Percentiles rank a stretch among this genome's conserved stretches.
phyloP scores from a whole-genome alignment of 2,888 invertebrate genomes.

The Tanypteryx hageni region DNA sequence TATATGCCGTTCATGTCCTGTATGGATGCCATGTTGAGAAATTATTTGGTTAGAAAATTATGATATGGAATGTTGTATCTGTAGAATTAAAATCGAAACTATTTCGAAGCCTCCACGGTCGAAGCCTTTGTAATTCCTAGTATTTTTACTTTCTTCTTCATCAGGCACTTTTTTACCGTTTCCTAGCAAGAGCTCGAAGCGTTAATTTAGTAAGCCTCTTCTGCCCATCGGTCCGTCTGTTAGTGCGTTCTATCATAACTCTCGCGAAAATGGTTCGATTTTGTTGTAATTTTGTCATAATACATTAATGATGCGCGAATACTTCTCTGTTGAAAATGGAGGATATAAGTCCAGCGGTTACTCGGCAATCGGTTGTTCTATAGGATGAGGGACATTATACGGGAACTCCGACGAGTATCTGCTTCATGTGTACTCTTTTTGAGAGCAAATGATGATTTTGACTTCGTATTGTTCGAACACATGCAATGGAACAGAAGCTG shows the following conservation, averaged over 20 bases:
- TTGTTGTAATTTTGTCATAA: neutral
- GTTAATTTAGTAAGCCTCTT: constrained; percentile 24
- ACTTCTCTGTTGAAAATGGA: neutral
- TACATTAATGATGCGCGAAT: neutral
- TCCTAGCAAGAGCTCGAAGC: constrained; percentile 22
- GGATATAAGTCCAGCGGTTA: neutral
- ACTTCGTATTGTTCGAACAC: too few relatives aligned
- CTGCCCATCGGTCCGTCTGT: constrained; percentile 23
- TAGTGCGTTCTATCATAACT: constrained; percentile 3
- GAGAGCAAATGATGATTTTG: too few relatives aligned
- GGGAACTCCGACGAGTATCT: too few relatives aligned
- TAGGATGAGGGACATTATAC: too few relatives aligned
- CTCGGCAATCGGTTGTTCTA: neutral
- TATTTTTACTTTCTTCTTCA: neutral
- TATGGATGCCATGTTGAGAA: too few relatives aligned
- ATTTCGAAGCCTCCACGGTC: neutral
- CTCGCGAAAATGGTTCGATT: neutral
- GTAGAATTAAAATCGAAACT: neutral
- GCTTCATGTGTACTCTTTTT: too few relatives aligned
- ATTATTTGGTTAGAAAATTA: neutral
- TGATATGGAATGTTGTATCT: neutral
- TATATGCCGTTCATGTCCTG: too few relatives aligned
- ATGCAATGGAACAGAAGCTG: too few relatives aligned
- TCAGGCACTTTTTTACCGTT: constrained; percentile 19
- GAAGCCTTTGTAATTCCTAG: neutral